phyloP scores from a whole-genome alignment of 2,888 invertebrate genomes.

The Acleris emargana region DNA sequence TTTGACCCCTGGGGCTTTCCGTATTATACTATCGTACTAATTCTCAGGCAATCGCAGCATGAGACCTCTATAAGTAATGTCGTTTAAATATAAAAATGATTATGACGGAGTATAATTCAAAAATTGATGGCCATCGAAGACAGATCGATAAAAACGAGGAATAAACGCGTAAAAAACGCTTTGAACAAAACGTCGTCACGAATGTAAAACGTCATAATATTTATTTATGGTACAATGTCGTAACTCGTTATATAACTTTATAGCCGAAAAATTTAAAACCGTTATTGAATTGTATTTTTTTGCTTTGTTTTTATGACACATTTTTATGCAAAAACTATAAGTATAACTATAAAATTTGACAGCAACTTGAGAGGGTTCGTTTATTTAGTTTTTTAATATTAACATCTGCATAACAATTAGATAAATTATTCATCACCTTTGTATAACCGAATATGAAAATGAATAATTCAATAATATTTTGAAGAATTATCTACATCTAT shows the following conservation, averaged over 20 bases:
- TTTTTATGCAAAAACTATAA: background rate
- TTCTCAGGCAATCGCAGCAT: constrained; percentile 36
- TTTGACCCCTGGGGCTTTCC: constrained; percentile 37
- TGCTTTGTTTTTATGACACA: background rate
- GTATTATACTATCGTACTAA: constrained; percentile 25
- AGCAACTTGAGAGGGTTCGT: background rate
- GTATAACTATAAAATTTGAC: background rate
- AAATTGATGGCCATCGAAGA: constrained; percentile 25
- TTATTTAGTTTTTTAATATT: background rate
- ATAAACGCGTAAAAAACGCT: background rate
- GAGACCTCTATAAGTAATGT: constrained; percentile 37
- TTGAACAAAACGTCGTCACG: constrained; percentile 14
- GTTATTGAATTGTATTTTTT: background rate
- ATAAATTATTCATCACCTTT: background rate
- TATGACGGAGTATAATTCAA: constrained; percentile 30
- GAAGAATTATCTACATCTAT: constrained; percentile 10
- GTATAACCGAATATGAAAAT: background rate
- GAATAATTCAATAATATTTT: constrained; percentile 13
- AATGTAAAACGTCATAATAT: constrained; percentile 12
- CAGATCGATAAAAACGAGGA: constrained; percentile 23
- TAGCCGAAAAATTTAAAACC: background rate
- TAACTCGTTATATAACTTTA: background rate
- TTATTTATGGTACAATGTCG: constrained; percentile 7
- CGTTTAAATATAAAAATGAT: constrained; percentile 37
- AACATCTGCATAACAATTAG: background rate